A percentile compares a stretch with the other conserved stretches of the same genome.
These are phyloP conservation scores for Syritta pipiens DNA, from an alignment of 2,888 invertebrate genomes.

Conservation along the genomic window DNA sequence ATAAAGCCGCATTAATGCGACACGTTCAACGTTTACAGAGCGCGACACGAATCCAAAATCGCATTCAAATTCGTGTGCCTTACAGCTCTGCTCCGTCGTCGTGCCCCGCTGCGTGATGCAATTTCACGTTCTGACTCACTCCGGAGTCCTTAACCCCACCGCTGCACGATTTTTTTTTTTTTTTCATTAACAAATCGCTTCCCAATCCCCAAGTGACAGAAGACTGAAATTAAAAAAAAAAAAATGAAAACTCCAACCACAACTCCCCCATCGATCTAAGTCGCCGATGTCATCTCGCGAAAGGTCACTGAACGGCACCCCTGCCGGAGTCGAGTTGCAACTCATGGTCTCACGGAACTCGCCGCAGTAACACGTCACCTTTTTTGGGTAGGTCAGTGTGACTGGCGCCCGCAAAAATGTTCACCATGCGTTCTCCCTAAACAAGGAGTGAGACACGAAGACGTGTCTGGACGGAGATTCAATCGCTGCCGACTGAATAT, in stretches of 20 bases:
- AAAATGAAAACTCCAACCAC: slow-evolving; percentile 9
- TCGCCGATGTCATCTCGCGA: slow-evolving; percentile 38
- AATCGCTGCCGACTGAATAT: too few relatives aligned
- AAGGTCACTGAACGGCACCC: neutral
- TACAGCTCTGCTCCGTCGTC: neutral
- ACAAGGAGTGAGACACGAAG: too few relatives aligned
- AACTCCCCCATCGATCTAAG: neutral
- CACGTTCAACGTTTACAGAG: slow-evolving; percentile 41
- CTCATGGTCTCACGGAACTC: slow-evolving; percentile 42
- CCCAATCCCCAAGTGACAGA: slow-evolving; percentile 19
- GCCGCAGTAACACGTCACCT: slow-evolving; percentile 39
- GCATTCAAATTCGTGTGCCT: slow-evolving; percentile 33
- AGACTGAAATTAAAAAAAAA: slow-evolving; percentile 1
- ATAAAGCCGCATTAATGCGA: slow-evolving; percentile 46
- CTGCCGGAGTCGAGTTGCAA: slow-evolving; percentile 8
- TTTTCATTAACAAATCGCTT: slow-evolving; percentile 22
- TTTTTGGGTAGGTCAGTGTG: slow-evolving; percentile 65
- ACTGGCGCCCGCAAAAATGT: slow-evolving; percentile 47
- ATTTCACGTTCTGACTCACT: slow-evolving; percentile 40
- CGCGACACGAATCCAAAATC: slow-evolving; percentile 16
- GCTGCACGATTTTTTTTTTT: slow-evolving; percentile 15
- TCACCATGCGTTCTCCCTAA: slow-evolving; percentile 1
- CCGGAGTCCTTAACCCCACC: neutral
- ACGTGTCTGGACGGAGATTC: too few relatives aligned
- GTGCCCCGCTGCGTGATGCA: slow-evolving; percentile 26